Evolutionary conservation across 2,888 invertebrate species (phyloP).

Genomic region (Ormia ochracea): DNA sequence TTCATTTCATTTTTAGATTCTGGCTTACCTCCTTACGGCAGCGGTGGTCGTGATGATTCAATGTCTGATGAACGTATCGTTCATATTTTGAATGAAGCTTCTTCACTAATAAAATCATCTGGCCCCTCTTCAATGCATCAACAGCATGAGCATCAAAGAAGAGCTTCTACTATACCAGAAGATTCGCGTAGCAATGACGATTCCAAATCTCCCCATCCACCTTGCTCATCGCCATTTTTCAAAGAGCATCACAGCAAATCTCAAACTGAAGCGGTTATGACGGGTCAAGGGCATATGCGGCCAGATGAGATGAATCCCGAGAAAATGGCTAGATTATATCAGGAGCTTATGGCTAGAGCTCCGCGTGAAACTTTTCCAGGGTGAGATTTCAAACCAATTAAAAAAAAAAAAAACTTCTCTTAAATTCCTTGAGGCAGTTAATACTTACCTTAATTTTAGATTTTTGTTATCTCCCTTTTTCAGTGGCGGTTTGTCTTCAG

Average conservation of each 20-base stretch:
- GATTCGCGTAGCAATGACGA: constrained; percentile 87
- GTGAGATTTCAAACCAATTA: constrained; percentile 77
- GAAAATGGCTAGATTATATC: constrained; percentile 95
- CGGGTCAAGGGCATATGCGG: constrained; percentile 70
- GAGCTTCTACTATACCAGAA: constrained; percentile 79
- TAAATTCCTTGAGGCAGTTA: not conserved
- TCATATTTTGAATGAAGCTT: constrained; percentile 95
- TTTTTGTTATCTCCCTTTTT: constrained; percentile 91
- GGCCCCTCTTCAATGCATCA: constrained; percentile 65
- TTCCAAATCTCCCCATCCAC: constrained; percentile 87
- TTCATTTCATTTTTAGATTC: constrained; percentile 79
- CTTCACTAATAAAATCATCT: constrained; percentile 88
- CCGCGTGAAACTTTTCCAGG: constrained; percentile 88
- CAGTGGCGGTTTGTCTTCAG: constrained; percentile 79
- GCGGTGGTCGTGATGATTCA: constrained; percentile 85
- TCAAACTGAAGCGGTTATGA: constrained; percentile 63
- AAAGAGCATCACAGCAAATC: constrained; percentile 81
- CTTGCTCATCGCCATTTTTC: constrained; percentile 90
- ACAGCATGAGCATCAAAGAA: constrained; percentile 77
- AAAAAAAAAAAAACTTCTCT: not conserved
- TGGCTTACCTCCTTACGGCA: constrained; percentile 85
- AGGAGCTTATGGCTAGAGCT: constrained; percentile 92
- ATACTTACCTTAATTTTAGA: constrained; percentile 76
- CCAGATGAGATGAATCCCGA: constrained; percentile 92
- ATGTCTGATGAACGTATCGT: constrained; percentile 94